Evolutionary conservation across 2,797 vertebrate genomes (phyloP).

Genomic region (Tragelaphus eurycerus): DNA sequence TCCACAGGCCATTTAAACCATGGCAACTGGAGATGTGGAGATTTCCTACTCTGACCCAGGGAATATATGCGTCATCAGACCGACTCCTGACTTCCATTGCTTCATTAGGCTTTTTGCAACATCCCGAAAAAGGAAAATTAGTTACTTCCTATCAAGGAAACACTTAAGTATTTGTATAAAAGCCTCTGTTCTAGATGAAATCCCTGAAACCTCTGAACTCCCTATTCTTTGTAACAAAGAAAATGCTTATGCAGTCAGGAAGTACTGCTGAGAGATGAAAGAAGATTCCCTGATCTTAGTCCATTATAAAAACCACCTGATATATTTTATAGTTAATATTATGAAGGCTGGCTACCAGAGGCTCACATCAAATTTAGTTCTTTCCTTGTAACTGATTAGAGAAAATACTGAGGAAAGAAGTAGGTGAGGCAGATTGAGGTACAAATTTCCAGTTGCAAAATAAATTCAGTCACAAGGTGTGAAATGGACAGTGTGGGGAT

Average conservation of each 20-base stretch:
- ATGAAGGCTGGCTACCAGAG: background rate
- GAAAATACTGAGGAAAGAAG: background rate
- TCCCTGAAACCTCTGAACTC: background rate
- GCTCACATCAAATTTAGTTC: background rate
- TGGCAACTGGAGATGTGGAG: background rate
- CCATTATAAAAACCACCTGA: background rate
- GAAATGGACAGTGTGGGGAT: background rate
- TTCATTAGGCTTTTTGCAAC: background rate
- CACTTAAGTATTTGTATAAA: background rate
- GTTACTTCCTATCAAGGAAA: background rate
- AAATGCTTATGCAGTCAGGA: background rate
- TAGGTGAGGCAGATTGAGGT: background rate
- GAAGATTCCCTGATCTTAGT: background rate
- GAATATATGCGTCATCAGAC: background rate
- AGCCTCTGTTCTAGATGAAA: background rate
- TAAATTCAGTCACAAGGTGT: background rate
- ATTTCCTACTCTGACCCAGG: background rate
- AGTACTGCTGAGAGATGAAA: background rate
- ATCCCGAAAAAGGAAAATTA: background rate
- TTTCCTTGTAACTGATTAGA: background rate
- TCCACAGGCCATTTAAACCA: background rate
- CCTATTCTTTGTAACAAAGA: background rate
- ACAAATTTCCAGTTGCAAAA: background rate
- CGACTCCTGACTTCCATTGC: background rate
- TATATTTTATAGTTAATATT: background rate